Evolutionary conservation across 2,888 invertebrate species (phyloP).

Genomic region (Cataglyphis altisquamis): DNA sequence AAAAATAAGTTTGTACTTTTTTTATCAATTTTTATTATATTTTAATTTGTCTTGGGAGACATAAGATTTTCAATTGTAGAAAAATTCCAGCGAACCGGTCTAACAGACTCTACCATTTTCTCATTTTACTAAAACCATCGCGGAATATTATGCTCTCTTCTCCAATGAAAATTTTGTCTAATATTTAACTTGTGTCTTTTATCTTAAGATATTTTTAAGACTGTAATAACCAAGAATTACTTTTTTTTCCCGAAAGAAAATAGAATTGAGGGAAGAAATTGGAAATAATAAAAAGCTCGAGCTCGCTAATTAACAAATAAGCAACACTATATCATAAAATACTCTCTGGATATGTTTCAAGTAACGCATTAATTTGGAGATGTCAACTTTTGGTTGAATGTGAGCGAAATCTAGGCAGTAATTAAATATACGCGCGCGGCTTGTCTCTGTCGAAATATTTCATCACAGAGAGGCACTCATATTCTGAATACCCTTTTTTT

Average conservation of each 20-base stretch:
- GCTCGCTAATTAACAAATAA: slow-evolving; percentile 2
- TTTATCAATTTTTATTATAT: slow-evolving; percentile 15
- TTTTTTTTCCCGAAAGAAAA: neutral
- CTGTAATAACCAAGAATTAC: neutral
- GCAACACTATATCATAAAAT: neutral
- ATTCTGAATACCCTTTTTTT: slow-evolving; percentile 21
- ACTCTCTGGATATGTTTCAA: neutral
- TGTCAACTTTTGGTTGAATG: neutral
- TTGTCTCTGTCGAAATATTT: slow-evolving; percentile 34
- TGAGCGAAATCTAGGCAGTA: neutral
- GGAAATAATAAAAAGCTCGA: slow-evolving; percentile 6
- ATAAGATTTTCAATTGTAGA: neutral
- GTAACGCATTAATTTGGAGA: slow-evolving; percentile 30
- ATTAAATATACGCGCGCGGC: slow-evolving; percentile 28
- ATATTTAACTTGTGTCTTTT: slow-evolving; percentile 34
- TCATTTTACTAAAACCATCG: slow-evolving; percentile 48
- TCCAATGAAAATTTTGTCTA: slow-evolving; percentile 45
- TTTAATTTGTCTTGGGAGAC: slow-evolving; percentile 2
- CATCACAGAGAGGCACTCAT: slow-evolving; percentile 37
- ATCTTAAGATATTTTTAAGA: neutral
- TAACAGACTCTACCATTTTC: neutral
- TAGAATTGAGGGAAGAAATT: neutral
- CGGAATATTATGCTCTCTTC: slow-evolving; percentile 12
- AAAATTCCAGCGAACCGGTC: neutral
- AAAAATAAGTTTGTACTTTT: slow-evolving; percentile 14